Conservation (phyloP, 2,888 invertebrate species). For the Lycaena phlaeas region DNA sequence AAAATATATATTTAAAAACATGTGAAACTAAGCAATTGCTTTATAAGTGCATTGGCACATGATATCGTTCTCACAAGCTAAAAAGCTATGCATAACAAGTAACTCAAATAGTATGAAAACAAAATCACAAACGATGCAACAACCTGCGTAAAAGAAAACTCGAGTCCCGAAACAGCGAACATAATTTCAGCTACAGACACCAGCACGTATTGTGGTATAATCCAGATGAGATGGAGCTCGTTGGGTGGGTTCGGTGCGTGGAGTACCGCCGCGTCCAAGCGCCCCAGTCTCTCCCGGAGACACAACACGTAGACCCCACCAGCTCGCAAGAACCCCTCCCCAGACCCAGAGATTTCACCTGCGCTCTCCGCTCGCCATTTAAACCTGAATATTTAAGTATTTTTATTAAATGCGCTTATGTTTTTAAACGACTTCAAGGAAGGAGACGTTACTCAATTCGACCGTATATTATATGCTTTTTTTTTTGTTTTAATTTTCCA, state of each 20-base stretch:
- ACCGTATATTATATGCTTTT: too few relatives aligned
- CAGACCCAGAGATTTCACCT: slow-evolving; percentile 42
- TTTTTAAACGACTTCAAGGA: too few relatives aligned
- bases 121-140: not conserved
- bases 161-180: slow-evolving; percentile 86
- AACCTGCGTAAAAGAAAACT: slow-evolving; percentile 85
- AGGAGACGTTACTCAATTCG: too few relatives aligned
- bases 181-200: slow-evolving; percentile 87
- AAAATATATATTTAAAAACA: too few relatives aligned
- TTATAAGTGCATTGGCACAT: too few relatives aligned
- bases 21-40: too few relatives aligned
- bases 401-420: too few relatives aligned
- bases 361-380: slow-evolving; percentile 48
- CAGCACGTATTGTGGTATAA: slow-evolving; percentile 85
- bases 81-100: too few relatives aligned
- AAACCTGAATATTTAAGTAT: too few relatives aligned
- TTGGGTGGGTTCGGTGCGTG: slow-evolving; percentile 77
- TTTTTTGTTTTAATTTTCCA: too few relatives aligned
- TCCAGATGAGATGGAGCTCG: slow-evolving; percentile 79
- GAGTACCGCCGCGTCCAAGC: slow-evolving; percentile 68
- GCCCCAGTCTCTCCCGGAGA: slow-evolving; percentile 62
- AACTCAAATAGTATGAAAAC: too few relatives aligned
- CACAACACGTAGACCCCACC: slow-evolving; percentile 74
- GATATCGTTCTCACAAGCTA: too few relatives aligned
- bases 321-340: slow-evolving; percentile 41